These are phyloP conservation scores for Syngnathus floridae DNA, from an alignment of 2,113 vertebrate species.

Conservation along the genomic window DNA sequence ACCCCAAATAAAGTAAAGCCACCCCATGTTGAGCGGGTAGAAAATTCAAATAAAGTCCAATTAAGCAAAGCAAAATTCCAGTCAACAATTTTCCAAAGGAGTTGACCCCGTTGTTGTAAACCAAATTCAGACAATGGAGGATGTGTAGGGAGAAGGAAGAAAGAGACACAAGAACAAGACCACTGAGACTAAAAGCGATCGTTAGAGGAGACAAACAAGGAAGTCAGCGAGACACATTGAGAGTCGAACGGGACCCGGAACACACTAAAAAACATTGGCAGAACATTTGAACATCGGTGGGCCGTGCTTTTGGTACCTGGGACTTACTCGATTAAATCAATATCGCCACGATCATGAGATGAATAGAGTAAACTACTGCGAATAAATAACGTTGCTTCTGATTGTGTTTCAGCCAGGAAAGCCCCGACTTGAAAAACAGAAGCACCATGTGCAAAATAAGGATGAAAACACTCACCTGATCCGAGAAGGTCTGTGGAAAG, in stretches of 20 bases:
- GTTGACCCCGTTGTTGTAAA: conserved; percentile 51
- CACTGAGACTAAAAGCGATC: conserved; percentile 56
- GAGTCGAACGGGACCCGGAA: not conserved
- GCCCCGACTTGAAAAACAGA: not conserved
- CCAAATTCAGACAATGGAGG: conserved; percentile 58
- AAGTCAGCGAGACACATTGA: conserved; percentile 30
- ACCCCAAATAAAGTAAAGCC: conserved; percentile 51
- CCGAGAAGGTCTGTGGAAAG: conserved; percentile 65
- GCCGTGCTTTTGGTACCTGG: no score
- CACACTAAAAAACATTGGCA: conserved; percentile 13
- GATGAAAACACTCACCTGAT: conserved; percentile 60
- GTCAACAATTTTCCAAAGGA: conserved; percentile 40
- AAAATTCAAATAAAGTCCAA: conserved; percentile 30
- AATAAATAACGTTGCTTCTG: no score
- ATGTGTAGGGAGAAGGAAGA: conserved; percentile 57
- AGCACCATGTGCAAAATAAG: not conserved
- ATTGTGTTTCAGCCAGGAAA: no score
- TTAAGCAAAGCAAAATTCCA: conserved; percentile 37
- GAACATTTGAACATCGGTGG: not conserved
- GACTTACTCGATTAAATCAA: no score
- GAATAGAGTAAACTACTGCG: not conserved
- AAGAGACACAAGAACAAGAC: conserved; percentile 56
- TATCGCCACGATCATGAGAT: not conserved
- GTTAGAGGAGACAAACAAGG: conserved; percentile 53
- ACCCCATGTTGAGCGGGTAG: not conserved